These are phyloP conservation scores for Protonemura montana DNA, from an alignment of 2,888 invertebrate genomes.

Conservation along the genomic window DNA sequence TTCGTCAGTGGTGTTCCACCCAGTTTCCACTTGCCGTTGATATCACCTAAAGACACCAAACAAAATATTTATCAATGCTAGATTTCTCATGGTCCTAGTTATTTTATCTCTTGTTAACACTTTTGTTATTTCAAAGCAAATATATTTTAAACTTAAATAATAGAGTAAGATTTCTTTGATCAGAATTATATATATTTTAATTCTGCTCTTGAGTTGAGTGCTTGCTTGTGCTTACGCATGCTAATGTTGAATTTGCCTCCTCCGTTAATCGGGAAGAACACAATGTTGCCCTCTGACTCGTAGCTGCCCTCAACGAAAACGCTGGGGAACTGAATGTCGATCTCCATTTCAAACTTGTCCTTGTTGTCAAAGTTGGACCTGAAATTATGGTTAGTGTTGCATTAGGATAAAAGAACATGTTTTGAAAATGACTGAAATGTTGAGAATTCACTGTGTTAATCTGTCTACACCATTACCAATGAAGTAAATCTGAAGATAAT, in stretches of 20 bases:
- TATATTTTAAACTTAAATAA: no score
- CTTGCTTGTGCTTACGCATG: conserved; percentile 70
- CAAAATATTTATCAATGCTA: no score
- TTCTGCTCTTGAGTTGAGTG: no score
- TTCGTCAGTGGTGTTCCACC: conserved; percentile 66
- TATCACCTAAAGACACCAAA: conserved; percentile 60
- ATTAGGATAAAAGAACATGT: no score
- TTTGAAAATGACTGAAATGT: no score
- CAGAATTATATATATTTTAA: no score
- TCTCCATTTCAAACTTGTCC: conserved; percentile 59
- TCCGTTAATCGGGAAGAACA: conserved; percentile 68
- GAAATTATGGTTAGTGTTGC: neutral
- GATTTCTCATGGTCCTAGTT: neutral
- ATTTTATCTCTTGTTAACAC: no score
- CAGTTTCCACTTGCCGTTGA: conserved; percentile 66
- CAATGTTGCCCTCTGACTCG: conserved; percentile 69
- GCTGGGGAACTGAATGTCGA: conserved; percentile 66
- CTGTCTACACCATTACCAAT: no score
- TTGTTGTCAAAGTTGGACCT: conserved; percentile 46
- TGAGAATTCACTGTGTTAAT: no score
- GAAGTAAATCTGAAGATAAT: no score
- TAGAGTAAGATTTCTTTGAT: no score
- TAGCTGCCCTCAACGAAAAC: conserved; percentile 67
- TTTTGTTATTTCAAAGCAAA: no score
- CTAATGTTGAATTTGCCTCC: conserved; percentile 66